These are phyloP conservation scores for Germaria angustata DNA, from an alignment of 2,888 invertebrate genomes.

Conservation along the genomic window DNA sequence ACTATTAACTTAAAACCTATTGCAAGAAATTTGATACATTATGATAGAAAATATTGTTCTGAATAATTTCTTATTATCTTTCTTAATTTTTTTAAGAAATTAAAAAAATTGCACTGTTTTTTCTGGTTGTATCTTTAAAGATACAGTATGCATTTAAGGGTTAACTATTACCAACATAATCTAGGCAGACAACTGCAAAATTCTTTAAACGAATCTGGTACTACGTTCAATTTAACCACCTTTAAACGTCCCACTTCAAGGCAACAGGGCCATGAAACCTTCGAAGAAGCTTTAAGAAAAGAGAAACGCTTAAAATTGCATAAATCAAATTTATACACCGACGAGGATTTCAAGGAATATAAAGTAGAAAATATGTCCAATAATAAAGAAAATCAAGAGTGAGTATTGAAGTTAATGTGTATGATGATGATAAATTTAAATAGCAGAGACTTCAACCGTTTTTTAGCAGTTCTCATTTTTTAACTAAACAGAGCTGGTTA, in stretches of 20 bases:
- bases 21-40: too few relatives aligned
- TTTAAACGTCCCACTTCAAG: slow-evolving; percentile 47
- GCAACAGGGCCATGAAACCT: slow-evolving; percentile 21
- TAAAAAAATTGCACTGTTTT: too few relatives aligned
- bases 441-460: too few relatives aligned
- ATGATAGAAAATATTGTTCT: too few relatives aligned
- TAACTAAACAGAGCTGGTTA: too few relatives aligned
- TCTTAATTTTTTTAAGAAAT: too few relatives aligned
- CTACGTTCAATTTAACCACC: slow-evolving; percentile 63
- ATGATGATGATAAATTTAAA: neutral
- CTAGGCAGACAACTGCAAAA: slow-evolving; percentile 31
- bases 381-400: slow-evolving; percentile 73
- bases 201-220: slow-evolving; percentile 69
- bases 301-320: slow-evolving; percentile 29
- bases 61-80: too few relatives aligned
- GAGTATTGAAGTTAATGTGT: too few relatives aligned
- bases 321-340: slow-evolving; percentile 66
- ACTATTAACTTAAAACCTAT: too few relatives aligned
- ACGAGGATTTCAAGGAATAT: slow-evolving; percentile 71
- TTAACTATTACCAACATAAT: slow-evolving; percentile 67
- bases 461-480: too few relatives aligned
- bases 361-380: slow-evolving; percentile 72
- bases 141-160: too few relatives aligned
- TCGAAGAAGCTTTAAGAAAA: slow-evolving; percentile 32
- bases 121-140: too few relatives aligned